phyloP scores from a whole-genome alignment of 2,888 invertebrate species.

The Seladonia tumulorum region DNA sequence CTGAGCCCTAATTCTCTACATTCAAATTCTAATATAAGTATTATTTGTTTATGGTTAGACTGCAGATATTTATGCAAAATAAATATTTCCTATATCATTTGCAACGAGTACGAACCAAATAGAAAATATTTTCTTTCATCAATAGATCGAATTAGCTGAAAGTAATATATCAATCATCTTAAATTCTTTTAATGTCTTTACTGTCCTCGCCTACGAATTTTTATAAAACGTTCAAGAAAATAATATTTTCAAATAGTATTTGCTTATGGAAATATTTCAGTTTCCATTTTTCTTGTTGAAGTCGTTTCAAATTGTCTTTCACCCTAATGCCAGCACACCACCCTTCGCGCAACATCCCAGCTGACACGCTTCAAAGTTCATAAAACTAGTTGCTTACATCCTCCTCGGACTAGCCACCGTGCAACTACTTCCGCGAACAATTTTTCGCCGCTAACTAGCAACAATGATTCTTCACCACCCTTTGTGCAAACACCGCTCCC shows the following conservation, averaged over 20 bases:
- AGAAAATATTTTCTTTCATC: too few species aligned
- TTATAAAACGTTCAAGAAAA: not conserved
- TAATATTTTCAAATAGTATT: not conserved
- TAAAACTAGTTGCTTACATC: not conserved
- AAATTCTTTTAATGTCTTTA: too few species aligned
- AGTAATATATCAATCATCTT: too few species aligned
- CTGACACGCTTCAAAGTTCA: not conserved
- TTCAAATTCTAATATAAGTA: not conserved
- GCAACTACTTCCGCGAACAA: not conserved
- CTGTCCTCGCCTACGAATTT: too few species aligned
- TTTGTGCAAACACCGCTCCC: constrained; percentile 18
- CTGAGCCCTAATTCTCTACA: too few species aligned
- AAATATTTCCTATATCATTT: too few species aligned
- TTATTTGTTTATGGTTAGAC: not conserved
- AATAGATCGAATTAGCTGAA: too few species aligned
- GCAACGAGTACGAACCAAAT: too few species aligned
- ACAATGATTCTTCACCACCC: constrained; percentile 42
- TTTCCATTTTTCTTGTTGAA: not conserved
- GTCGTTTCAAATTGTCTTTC: not conserved
- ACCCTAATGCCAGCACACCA: not conserved
- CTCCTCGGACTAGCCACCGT: not conserved
- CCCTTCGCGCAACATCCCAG: not conserved
- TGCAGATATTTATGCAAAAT: not conserved
- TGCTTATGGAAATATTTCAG: too few species aligned
- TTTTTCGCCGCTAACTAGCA: not conserved